phyloP scores from a whole-genome alignment of 2,888 invertebrate species.

The Lycaena phlaeas region DNA sequence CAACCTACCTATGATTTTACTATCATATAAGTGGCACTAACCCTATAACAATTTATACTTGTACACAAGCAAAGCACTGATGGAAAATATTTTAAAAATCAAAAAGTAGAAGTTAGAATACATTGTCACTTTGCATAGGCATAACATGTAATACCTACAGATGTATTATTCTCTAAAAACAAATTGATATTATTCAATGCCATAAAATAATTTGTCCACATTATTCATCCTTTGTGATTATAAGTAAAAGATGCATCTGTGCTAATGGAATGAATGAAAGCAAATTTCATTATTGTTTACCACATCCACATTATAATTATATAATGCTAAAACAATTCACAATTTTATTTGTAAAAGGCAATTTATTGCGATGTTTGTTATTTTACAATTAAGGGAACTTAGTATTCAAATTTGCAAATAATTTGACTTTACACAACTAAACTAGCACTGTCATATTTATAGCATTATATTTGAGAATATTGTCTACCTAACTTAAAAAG shows the following conservation, averaged over 20 bases:
- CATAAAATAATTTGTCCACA: constrained; percentile 12
- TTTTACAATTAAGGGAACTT: constrained; percentile 2
- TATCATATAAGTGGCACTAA: constrained; percentile 1
- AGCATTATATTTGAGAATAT: constrained; percentile 28
- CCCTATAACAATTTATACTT: constrained; percentile 4
- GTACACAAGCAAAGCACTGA: neutral
- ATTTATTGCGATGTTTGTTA: neutral
- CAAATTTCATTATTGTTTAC: constrained; percentile 19
- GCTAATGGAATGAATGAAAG: constrained; percentile 26
- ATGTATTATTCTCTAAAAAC: neutral
- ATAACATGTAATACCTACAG: constrained; percentile 3
- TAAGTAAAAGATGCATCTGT: constrained; percentile 19
- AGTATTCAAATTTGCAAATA: constrained; percentile 5
- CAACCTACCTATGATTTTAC: neutral
- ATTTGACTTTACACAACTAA: constrained; percentile 5
- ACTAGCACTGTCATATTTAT: constrained; percentile 28
- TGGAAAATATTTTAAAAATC: neutral
- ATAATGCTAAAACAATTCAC: constrained; percentile 4
- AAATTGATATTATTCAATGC: neutral
- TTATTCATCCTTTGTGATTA: constrained; percentile 9
- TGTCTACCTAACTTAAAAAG: constrained; percentile 43
- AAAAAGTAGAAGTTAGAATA: neutral
- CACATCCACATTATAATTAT: constrained; percentile 11
- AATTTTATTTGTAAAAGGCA: constrained; percentile 3
- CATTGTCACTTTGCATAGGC: constrained; percentile 5